A percentile compares a stretch with the other conserved stretches of the same genome.
Evolutionary conservation across 2,113 vertebrate species (phyloP).

Genomic region (Echinops telfairi): DNA sequence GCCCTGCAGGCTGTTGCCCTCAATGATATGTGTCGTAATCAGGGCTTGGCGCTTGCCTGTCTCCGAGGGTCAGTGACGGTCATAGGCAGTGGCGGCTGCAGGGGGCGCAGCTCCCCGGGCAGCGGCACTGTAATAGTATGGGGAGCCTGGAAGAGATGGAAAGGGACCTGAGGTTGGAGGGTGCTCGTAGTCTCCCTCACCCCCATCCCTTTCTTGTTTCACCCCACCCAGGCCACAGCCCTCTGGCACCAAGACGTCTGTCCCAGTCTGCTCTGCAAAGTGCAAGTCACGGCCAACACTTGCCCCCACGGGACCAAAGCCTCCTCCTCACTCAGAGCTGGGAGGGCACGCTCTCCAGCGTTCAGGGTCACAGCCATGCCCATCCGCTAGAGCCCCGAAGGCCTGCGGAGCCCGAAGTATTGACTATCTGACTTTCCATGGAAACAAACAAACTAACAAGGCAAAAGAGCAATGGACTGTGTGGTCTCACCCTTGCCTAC

Average conservation of each 20-base stretch:
- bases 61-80: conserved; percentile 93
- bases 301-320: background rate
- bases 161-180: conserved; percentile 14
- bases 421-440: background rate
- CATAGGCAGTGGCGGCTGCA: conserved; percentile 93
- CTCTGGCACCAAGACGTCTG: background rate
- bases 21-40: conserved; percentile 68
- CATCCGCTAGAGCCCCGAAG: background rate
- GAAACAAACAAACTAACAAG: background rate
- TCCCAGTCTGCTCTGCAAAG: background rate
- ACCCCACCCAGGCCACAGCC: background rate
- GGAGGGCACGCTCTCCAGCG: background rate
- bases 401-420: background rate
- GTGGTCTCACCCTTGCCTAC: background rate
- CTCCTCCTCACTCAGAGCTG: background rate
- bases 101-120: conserved; percentile 93
- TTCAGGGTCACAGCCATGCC: background rate
- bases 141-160: conserved; percentile 90
- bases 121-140: conserved; percentile 97
- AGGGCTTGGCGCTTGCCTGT: conserved; percentile 70
- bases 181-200: background rate
- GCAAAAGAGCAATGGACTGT: too few species aligned
- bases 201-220: background rate
- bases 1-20: conserved; percentile 45
- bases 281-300: background rate